phyloP scores from a whole-genome alignment of 2,113 vertebrate species.

The Phoenicopterus ruber region DNA sequence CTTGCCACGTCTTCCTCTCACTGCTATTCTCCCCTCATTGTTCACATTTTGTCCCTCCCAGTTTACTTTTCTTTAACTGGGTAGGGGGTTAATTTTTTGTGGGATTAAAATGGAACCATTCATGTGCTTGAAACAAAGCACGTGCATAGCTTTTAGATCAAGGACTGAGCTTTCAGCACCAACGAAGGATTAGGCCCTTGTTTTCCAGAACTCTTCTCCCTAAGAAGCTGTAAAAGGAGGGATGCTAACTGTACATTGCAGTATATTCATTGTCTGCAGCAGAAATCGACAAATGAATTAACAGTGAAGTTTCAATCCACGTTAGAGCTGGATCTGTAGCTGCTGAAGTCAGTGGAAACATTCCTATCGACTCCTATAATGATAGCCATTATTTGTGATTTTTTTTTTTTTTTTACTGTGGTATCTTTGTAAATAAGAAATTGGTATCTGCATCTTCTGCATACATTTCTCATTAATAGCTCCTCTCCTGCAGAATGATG shows the following conservation, averaged over 20 bases:
- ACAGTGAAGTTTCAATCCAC: neutral
- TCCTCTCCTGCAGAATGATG: neutral
- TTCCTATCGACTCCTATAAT: neutral
- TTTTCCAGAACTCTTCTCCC: neutral
- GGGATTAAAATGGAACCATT: neutral
- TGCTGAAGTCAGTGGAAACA: neutral
- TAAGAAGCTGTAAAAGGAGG: neutral
- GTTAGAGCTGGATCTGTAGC: neutral
- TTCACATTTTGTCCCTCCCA: neutral
- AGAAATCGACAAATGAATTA: conserved; percentile 35
- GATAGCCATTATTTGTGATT: neutral
- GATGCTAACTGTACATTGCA: neutral
- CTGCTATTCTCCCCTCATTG: neutral
- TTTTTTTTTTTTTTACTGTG: neutral
- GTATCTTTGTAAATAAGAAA: neutral
- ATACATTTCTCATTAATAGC: neutral
- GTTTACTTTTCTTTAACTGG: neutral
- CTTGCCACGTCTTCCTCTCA: neutral
- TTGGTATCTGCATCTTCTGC: neutral
- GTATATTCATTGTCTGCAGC: neutral
- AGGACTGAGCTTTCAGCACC: neutral
- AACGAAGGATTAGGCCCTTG: neutral
- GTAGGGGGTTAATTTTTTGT: neutral
- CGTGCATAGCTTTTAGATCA: neutral
- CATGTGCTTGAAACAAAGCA: neutral